These are phyloP conservation scores for Serrognathus titanus DNA, from an alignment of 2,888 invertebrate genomes.

Conservation along the genomic window DNA sequence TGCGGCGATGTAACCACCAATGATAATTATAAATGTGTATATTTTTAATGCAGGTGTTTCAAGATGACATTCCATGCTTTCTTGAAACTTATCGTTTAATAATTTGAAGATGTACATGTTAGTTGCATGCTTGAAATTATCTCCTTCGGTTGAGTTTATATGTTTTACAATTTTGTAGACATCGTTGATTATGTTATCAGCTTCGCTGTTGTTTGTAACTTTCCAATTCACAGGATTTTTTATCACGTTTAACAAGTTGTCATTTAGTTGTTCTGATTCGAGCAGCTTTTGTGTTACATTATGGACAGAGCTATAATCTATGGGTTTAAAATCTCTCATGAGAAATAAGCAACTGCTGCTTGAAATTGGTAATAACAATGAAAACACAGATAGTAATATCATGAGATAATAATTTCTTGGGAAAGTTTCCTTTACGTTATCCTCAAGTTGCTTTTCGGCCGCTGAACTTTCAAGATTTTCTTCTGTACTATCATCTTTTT, in stretches of 20 bases:
- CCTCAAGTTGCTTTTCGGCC: neutral
- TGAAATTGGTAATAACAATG: slow-evolving; percentile 31
- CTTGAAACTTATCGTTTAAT: slow-evolving; percentile 1
- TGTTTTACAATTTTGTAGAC: slow-evolving; percentile 36
- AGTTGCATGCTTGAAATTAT: slow-evolving; percentile 15
- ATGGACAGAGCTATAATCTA: slow-evolving; percentile 3
- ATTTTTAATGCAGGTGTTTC: slow-evolving; percentile 30
- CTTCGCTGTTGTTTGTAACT: slow-evolving; percentile 27
- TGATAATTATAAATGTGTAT: slow-evolving; percentile 36
- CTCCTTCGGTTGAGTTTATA: slow-evolving; percentile 1
- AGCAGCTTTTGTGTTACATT: slow-evolving; percentile 18
- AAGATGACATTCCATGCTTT: slow-evolving; percentile 11
- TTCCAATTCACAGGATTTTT: slow-evolving; percentile 34
- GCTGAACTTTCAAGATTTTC: neutral
- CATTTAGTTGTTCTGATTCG: slow-evolving; percentile 15
- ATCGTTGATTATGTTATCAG: slow-evolving; percentile 35
- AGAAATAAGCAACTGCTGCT: slow-evolving; percentile 12
- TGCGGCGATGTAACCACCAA: slow-evolving; percentile 32
- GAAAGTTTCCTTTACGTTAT: neutral
- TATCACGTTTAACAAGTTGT: slow-evolving; percentile 28
- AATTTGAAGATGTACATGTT: slow-evolving; percentile 28
- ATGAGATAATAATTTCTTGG: slow-evolving; percentile 3
- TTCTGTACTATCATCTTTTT: neutral
- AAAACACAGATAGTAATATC: slow-evolving; percentile 14
- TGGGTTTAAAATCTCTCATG: neutral